phyloP scores from a whole-genome alignment of 1,140 invertebrate species.

The Drosophila repleta region DNA sequence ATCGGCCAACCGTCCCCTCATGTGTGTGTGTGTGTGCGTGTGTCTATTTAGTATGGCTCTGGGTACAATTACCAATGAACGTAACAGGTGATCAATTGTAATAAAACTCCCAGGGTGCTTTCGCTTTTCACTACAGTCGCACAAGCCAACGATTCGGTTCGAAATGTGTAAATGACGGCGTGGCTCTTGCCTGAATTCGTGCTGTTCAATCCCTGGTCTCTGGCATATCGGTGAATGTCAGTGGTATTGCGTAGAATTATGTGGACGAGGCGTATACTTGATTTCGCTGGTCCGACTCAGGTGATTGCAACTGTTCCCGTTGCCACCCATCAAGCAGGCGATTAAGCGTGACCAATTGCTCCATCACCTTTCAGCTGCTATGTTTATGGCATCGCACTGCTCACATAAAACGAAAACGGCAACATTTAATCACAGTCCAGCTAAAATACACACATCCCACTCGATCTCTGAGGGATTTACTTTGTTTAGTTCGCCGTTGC shows the following conservation, averaged over 20 bases:
- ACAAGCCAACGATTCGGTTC: conserved; percentile 16
- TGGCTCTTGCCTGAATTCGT: conserved; percentile 31
- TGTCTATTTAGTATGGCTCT: conserved; percentile 79
- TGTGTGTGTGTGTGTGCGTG: conserved; percentile 34
- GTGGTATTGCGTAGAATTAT: conserved; percentile 65
- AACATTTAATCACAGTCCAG: conserved; percentile 63
- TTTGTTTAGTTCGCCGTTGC: conserved; percentile 23
- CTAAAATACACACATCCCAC: conserved; percentile 12
- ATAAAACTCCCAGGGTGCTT: conserved; percentile 84
- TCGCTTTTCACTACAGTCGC: conserved; percentile 79
- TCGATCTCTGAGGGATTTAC: conserved; percentile 17
- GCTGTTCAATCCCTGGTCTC: conserved; percentile 32
- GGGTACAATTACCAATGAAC: conserved; percentile 84
- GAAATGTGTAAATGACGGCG: conserved; percentile 20
- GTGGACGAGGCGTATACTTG: conserved; percentile 68
- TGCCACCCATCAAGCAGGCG: conserved; percentile 46
- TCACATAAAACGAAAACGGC: conserved; percentile 44
- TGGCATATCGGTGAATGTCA: conserved; percentile 30
- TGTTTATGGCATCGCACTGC: conserved; percentile 53
- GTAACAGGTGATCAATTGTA: conserved; percentile 84
- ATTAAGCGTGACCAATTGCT: conserved; percentile 80
- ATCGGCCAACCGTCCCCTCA: conserved; percentile 21
- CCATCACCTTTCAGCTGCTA: conserved; percentile 50
- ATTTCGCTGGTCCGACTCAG: conserved; percentile 28
- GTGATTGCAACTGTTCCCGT: neutral